phyloP scores from a whole-genome alignment of 2,888 invertebrate genomes.

The Coleophora deauratella region DNA sequence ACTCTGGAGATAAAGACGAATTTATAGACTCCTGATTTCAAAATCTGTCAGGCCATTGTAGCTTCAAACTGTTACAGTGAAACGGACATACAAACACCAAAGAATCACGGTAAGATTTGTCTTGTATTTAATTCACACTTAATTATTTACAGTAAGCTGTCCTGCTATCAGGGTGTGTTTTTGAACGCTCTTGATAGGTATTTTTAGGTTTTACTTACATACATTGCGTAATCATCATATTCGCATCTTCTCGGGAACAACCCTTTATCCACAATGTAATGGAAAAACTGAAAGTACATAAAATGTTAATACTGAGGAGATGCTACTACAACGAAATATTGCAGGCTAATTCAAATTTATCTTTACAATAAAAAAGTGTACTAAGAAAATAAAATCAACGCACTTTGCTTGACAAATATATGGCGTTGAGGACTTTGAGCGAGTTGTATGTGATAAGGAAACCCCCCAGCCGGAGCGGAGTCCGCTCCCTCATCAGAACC shows the following conservation, averaged over 20 bases:
- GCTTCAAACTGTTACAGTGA: no score
- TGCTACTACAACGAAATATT: neutral
- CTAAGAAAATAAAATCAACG: conserved; percentile 6
- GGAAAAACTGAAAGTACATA: conserved; percentile 25
- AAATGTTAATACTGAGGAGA: neutral
- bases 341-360: neutral
- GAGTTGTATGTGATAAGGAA: conserved; percentile 78
- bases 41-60: no score
- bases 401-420: conserved; percentile 68
- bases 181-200: no score
- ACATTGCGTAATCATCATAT: conserved; percentile 25
- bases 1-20: no score
- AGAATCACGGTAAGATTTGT: no score
- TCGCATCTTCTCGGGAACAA: conserved; percentile 33
- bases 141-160: no score
- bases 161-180: no score
- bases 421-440: conserved; percentile 74
- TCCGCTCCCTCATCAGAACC: conserved; percentile 75
- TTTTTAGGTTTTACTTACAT: conserved; percentile 21
- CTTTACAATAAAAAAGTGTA: neutral
- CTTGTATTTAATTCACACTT: no score
- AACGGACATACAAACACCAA: no score
- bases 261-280: conserved; percentile 28
- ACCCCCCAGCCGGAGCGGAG: conserved; percentile 73
- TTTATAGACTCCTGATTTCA: no score